These are phyloP conservation scores for Cryptoprocta ferox DNA, from an alignment of 2,797 vertebrate species.

Conservation along the genomic window DNA sequence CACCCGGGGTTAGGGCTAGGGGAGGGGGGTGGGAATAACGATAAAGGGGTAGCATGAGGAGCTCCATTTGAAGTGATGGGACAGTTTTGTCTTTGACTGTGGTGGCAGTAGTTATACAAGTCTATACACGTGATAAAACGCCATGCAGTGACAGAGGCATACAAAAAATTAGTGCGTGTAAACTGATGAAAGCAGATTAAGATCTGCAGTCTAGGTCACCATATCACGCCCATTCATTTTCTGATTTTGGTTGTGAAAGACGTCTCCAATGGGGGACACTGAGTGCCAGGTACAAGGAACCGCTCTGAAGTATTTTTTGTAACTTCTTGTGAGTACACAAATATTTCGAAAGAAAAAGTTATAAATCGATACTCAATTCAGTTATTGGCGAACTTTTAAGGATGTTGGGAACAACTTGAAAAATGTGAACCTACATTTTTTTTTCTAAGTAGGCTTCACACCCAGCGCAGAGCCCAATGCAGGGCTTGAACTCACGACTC, in stretches of 20 bases:
- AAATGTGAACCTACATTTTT: not conserved
- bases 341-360: constrained; percentile 14
- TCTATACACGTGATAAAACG: not conserved
- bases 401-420: not conserved
- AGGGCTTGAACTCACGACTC: no score
- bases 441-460: no score
- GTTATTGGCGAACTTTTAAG: not conserved
- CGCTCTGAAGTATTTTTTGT: not conserved
- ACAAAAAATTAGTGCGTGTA: not conserved
- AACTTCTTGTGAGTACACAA: not conserved
- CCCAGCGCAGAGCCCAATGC: no score
- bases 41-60: not conserved
- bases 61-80: not conserved
- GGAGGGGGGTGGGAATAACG: not conserved
- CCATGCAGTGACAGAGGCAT: not conserved
- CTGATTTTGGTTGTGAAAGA: not conserved
- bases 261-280: not conserved
- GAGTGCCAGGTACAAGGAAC: not conserved
- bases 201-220: not conserved
- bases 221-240: not conserved
- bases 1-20: not conserved
- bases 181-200: not conserved
- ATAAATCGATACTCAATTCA: not conserved
- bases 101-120: not conserved
- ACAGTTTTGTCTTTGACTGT: not conserved